phyloP scores from a whole-genome alignment of 2,888 invertebrate genomes.

The Limnephilus marmoratus region DNA sequence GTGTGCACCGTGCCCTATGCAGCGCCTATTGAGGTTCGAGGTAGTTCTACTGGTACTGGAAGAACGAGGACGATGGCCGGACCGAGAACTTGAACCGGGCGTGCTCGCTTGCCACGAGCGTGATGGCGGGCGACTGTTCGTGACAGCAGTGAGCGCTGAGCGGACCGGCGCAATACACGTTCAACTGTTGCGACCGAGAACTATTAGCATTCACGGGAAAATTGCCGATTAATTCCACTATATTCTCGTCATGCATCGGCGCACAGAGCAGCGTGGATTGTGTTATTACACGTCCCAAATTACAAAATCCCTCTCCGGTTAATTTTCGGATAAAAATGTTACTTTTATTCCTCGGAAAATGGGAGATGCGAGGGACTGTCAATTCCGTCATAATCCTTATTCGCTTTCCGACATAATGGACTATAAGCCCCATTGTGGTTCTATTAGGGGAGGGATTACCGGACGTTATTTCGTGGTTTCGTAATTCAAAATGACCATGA shows the following conservation, averaged over 20 bases:
- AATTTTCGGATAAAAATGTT: conserved; percentile 11
- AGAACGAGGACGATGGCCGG: not conserved
- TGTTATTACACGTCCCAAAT: not conserved
- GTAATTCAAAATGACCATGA: conserved; percentile 26
- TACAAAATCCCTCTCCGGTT: not conserved
- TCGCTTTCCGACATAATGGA: conserved; percentile 11
- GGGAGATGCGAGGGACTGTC: conserved; percentile 4
- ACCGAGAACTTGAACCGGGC: not conserved
- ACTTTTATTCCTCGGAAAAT: conserved; percentile 1
- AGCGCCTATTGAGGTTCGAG: not conserved
- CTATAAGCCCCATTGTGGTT: conserved; percentile 14
- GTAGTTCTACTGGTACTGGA: not conserved
- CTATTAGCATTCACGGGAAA: not conserved
- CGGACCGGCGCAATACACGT: not conserved
- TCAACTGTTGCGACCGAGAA: not conserved
- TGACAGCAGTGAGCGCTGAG: not conserved
- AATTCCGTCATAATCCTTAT: conserved; percentile 10
- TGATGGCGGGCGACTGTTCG: not conserved
- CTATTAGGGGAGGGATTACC: conserved; percentile 7
- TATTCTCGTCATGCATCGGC: not conserved
- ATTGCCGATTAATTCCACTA: not conserved
- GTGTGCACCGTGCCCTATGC: not conserved
- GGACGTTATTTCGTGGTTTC: conserved; percentile 26
- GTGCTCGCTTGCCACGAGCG: not conserved
- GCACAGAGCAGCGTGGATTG: not conserved